Conservation (phyloP, 2,888 invertebrate species). For the Leucozona laternaria region DNA sequence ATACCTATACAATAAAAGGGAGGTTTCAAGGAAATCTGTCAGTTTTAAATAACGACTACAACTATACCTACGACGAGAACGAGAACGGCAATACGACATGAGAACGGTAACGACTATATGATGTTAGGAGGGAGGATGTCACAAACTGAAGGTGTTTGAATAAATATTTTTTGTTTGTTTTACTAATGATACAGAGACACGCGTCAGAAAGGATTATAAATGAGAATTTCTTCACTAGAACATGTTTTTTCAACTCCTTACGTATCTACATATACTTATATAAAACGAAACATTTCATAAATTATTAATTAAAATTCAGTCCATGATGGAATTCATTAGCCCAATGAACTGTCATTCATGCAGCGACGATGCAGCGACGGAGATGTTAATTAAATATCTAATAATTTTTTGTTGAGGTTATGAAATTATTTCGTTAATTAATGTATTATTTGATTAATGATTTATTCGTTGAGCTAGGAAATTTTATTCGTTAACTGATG, state of each 20-base stretch:
- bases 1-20: not conserved
- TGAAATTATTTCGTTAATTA: no score
- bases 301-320: no score
- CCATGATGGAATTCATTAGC: no score
- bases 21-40: constrained; percentile 30
- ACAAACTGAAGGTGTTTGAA: constrained; percentile 41
- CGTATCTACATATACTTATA: no score
- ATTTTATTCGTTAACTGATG: no score
- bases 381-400: no score
- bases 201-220: constrained; percentile 22
- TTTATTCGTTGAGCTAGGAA: no score
- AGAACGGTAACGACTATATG: not conserved
- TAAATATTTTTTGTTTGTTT: constrained; percentile 61
- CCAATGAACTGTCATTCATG: no score
- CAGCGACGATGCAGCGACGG: no score
- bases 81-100: not conserved
- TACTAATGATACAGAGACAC: constrained; percentile 49
- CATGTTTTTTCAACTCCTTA: not conserved
- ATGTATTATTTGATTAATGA: no score
- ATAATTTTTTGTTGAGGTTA: no score
- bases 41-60: not conserved
- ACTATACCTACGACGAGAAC: not conserved
- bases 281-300: no score
- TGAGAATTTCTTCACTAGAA: constrained; percentile 8
- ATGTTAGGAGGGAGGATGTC: not conserved